A percentile compares a stretch with the other conserved stretches of the same genome.
Conservation (phyloP, 2,888 invertebrate species). For the Gymnoscelis rufifasciata region DNA sequence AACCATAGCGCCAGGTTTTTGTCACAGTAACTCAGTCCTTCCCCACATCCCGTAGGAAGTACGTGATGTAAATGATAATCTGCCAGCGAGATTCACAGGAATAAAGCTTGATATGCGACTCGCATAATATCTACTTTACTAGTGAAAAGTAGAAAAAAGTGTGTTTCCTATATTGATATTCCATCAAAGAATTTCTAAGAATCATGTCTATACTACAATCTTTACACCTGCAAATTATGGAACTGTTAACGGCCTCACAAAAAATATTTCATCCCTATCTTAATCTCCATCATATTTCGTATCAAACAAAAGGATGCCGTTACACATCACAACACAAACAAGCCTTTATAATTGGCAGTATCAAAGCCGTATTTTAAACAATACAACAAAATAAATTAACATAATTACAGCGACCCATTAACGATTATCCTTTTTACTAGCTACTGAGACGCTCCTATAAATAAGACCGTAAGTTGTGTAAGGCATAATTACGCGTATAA, state of each 20-base stretch:
- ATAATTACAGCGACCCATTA: conserved; percentile 52
- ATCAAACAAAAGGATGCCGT: background rate
- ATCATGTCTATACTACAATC: background rate
- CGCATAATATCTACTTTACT: conserved; percentile 55
- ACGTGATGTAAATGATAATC: conserved; percentile 61
- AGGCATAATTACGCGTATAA: conserved; percentile 69
- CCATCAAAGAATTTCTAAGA: conserved; percentile 35
- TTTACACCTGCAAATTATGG: too few relatives aligned
- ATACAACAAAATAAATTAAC: conserved; percentile 43
- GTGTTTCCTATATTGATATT: conserved; percentile 18
- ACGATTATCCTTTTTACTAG: conserved; percentile 53
- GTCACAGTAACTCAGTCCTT: conserved; percentile 9
- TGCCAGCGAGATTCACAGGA: conserved; percentile 46
- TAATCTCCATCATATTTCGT: background rate
- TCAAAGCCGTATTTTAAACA: conserved; percentile 26
- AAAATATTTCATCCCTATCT: too few relatives aligned
- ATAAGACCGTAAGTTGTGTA: conserved; percentile 50
- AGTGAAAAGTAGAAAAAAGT: conserved; percentile 46
- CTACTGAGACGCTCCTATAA: conserved; percentile 32
- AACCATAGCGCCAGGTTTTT: conserved; percentile 8
- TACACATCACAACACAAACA: conserved; percentile 3
- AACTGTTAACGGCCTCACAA: too few relatives aligned
- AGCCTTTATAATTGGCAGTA: conserved; percentile 12
- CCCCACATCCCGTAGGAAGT: conserved; percentile 62
- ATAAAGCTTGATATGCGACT: conserved; percentile 55